Conservation (phyloP, 92 coral and sea anemone genomes). For the Porites evermanni region DNA sequence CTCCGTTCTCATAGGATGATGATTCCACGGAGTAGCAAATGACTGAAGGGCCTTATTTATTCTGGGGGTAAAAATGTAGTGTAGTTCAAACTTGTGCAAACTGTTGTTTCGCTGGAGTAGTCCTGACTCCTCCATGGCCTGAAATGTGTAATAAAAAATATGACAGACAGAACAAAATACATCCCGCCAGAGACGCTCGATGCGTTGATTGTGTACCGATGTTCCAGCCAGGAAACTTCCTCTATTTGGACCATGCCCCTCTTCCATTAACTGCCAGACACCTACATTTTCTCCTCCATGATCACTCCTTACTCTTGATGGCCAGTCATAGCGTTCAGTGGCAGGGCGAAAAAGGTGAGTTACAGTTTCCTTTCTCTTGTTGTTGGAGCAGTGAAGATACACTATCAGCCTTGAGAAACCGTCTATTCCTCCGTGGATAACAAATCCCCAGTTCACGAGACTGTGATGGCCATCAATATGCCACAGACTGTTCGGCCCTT, state of each 20-base stretch:
- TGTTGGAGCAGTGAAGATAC: conserved; percentile 21
- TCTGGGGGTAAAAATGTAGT: conserved; percentile 59
- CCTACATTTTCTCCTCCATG: conserved; percentile 74
- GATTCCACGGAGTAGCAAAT: conserved; percentile 62
- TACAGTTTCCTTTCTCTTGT: no score
- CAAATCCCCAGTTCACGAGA: conserved; percentile 52
- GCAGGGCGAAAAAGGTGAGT: no score
- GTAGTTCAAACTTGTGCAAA: conserved; percentile 58
- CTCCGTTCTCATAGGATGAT: conserved; percentile 66
- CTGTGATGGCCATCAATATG: conserved; percentile 68
- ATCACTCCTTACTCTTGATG: conserved; percentile 57
- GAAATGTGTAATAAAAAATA: conserved; percentile 58
- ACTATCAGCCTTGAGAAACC: conserved; percentile 34
- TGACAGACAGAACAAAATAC: conserved; percentile 63
- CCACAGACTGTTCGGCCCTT: conserved; percentile 55
- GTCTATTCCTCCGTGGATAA: conserved; percentile 47
- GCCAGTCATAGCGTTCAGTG: no score
- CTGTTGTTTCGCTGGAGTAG: conserved; percentile 44
- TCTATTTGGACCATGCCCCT: conserved; percentile 50
- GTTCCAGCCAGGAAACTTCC: conserved; percentile 66
- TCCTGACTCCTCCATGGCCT: conserved; percentile 58
- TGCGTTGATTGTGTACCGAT: conserved; percentile 46
- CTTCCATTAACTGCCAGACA: conserved; percentile 61
- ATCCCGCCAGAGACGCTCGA: conserved; percentile 67
- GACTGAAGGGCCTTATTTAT: conserved; percentile 57